phyloP scores from a whole-genome alignment of 1,140 invertebrate genomes.

The Tetramorium alpestre region DNA sequence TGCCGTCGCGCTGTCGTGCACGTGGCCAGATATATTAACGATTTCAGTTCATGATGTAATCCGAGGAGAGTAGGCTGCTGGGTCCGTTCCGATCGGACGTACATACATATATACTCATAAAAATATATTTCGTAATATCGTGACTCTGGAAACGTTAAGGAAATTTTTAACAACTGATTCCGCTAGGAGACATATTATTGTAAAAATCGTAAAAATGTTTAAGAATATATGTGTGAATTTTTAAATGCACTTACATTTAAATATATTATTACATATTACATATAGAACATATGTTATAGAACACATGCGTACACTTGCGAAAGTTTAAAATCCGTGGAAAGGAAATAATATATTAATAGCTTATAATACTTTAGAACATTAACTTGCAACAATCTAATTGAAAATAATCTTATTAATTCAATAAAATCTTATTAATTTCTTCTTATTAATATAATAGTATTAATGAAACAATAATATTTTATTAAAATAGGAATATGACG shows the following conservation, averaged over 20 bases:
- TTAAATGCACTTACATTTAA: background rate
- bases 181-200: background rate
- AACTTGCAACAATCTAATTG: too few species aligned
- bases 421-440: too few species aligned
- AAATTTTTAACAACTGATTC: background rate
- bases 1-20: slow-evolving; percentile 16
- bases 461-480: too few species aligned
- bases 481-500: too few species aligned
- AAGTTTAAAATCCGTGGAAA: too few species aligned
- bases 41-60: slow-evolving; percentile 44
- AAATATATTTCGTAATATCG: slow-evolving; percentile 20
- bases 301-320: too few species aligned
- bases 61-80: slow-evolving; percentile 23
- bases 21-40: slow-evolving; percentile 45
- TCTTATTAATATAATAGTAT: too few species aligned
- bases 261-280: background rate
- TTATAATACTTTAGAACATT: too few species aligned
- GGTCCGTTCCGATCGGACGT: background rate
- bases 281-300: too few species aligned
- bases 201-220: background rate
- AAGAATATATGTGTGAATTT: background rate
- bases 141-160: background rate
- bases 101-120: background rate
- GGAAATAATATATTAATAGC: too few species aligned
- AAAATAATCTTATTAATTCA: too few species aligned